These are phyloP conservation scores for Nysson spinosus DNA, from an alignment of 2,888 invertebrate genomes.

Conservation along the genomic window DNA sequence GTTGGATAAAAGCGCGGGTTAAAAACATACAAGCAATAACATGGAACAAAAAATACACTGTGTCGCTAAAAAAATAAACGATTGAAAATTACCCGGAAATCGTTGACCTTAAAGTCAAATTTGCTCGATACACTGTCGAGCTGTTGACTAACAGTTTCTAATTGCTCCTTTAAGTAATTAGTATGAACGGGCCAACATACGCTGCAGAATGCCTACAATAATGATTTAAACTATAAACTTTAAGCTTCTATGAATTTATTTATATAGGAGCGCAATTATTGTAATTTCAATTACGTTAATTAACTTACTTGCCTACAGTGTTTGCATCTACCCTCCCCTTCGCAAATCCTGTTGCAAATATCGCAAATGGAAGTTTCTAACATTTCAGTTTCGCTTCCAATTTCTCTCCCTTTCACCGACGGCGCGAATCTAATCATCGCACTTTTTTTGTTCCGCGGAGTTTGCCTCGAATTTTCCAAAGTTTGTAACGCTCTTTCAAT, in stretches of 20 bases:
- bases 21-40: too few species aligned
- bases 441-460: slow-evolving; percentile 12
- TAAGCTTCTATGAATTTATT: too few species aligned
- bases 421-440: slow-evolving; percentile 54
- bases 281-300: too few species aligned
- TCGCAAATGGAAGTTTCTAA: slow-evolving; percentile 64
- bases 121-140: slow-evolving; percentile 79
- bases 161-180: slow-evolving; percentile 80
- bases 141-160: slow-evolving; percentile 80
- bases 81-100: slow-evolving; percentile 78
- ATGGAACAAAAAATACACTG: too few species aligned
- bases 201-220: slow-evolving; percentile 80
- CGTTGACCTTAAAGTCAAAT: slow-evolving; percentile 80
- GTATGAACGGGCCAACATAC: slow-evolving; percentile 82
- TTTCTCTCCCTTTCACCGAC: slow-evolving; percentile 63
- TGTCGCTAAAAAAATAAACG: not conserved
- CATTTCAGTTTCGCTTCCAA: too few species aligned
- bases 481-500: slow-evolving; percentile 81
- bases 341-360: slow-evolving; percentile 73
- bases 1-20: too few species aligned
- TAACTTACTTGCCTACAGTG: slow-evolving; percentile 82
- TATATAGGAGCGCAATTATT: too few species aligned
- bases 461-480: slow-evolving; percentile 70
- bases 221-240: too few species aligned
- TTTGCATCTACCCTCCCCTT: slow-evolving; percentile 77